A percentile compares a stretch with the other conserved stretches of the same genome.
Evolutionary conservation across 2,888 invertebrate species (phyloP).

Genomic region (Mechanitis mazaeus): DNA sequence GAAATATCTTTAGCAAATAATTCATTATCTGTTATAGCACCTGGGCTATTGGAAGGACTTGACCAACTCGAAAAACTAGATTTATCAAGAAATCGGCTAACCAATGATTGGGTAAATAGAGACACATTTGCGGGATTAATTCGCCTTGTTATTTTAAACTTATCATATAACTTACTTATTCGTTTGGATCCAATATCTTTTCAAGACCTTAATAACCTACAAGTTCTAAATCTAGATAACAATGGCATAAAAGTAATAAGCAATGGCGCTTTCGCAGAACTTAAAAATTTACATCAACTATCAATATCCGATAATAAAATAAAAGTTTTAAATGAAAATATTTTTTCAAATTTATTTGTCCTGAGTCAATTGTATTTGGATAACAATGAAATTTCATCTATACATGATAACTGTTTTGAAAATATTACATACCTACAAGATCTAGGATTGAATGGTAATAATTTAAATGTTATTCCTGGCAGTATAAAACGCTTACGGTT

Average conservation of each 20-base stretch:
- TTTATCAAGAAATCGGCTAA: slow-evolving; percentile 83
- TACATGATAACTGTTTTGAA: slow-evolving; percentile 83
- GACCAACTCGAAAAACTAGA: slow-evolving; percentile 85
- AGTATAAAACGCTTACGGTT: slow-evolving; percentile 81
- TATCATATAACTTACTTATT: slow-evolving; percentile 82
- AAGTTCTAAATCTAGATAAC: slow-evolving; percentile 84
- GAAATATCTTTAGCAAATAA: slow-evolving; percentile 87
- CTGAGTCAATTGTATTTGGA: slow-evolving; percentile 84
- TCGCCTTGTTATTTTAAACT: slow-evolving; percentile 83
- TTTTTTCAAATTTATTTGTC: slow-evolving; percentile 84
- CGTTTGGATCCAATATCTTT: slow-evolving; percentile 84
- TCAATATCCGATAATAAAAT: slow-evolving; percentile 84
- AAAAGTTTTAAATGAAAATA: slow-evolving; percentile 79
- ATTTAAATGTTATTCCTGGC: slow-evolving; percentile 79
- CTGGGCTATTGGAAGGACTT: slow-evolving; percentile 84
- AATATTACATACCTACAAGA: slow-evolving; percentile 87
- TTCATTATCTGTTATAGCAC: slow-evolving; percentile 85
- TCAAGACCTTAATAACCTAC: slow-evolving; percentile 83
- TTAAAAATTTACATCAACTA: slow-evolving; percentile 85
- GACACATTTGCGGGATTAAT: slow-evolving; percentile 86
- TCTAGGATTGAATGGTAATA: slow-evolving; percentile 84
- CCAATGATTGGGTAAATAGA: slow-evolving; percentile 85
- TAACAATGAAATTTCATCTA: slow-evolving; percentile 80
- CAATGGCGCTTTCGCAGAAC: slow-evolving; percentile 83
- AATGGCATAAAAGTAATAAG: slow-evolving; percentile 83